Conservation (phyloP, 1,140 invertebrate genomes). For the Coboldia fuscipes region DNA sequence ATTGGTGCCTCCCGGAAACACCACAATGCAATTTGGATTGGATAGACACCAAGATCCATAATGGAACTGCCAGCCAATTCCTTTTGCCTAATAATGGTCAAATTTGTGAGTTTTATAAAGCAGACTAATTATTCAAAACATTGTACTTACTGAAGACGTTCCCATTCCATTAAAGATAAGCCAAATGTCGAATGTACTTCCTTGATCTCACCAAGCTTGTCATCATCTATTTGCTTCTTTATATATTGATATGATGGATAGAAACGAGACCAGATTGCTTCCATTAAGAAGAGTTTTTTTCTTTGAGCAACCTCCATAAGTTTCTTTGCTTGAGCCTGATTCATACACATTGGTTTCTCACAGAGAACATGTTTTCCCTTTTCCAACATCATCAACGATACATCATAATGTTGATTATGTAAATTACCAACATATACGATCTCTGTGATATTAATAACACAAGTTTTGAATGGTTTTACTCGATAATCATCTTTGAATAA, state of each 20-base stretch:
- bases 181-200: constrained; percentile 49
- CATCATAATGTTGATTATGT: constrained; percentile 45
- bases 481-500: too few relatives aligned
- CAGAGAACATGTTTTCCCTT: constrained; percentile 63
- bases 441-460: too few relatives aligned
- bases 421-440: constrained; percentile 61
- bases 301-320: constrained; percentile 36
- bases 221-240: constrained; percentile 31
- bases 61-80: constrained; percentile 56
- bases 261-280: constrained; percentile 65
- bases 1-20: constrained; percentile 44
- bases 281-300: constrained; percentile 59
- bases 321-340: constrained; percentile 39
- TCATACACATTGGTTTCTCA: constrained; percentile 69
- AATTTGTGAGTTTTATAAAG: too few relatives aligned
- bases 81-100: constrained; percentile 24
- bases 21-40: constrained; percentile 47
- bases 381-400: constrained; percentile 49
- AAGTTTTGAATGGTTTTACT: too few relatives aligned
- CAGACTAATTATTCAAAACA: background rate
- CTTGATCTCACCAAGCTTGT: constrained; percentile 46
- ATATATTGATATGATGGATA: constrained; percentile 54
- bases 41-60: constrained; percentile 67
- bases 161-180: constrained; percentile 31
- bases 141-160: constrained; percentile 35